These are phyloP conservation scores for Panulirus ornatus DNA, from an alignment of 1,140 invertebrate genomes.

Conservation along the genomic window DNA sequence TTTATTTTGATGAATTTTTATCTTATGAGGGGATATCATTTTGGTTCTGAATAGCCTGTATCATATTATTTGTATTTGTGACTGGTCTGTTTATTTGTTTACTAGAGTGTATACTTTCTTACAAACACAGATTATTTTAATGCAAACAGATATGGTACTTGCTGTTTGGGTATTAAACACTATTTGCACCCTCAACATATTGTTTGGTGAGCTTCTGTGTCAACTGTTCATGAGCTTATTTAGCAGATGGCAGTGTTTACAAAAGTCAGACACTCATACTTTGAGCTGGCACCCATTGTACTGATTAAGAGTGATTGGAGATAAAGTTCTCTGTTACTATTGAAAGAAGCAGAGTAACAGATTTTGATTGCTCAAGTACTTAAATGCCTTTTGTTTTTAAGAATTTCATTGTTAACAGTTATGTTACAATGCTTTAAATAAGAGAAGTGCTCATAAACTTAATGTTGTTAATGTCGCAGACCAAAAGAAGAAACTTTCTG, in stretches of 20 bases:
- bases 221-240: neutral
- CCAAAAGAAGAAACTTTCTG: neutral
- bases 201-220: conserved; percentile 19
- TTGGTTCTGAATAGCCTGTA: neutral
- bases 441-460: neutral
- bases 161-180: neutral
- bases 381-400: neutral
- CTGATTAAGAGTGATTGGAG: too few relatives aligned
- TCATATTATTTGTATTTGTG: neutral
- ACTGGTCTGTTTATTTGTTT: neutral
- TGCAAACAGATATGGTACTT: neutral
- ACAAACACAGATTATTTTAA: neutral
- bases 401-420: neutral
- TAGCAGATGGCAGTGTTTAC: conserved; percentile 10
- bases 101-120: neutral
- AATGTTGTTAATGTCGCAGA: neutral
- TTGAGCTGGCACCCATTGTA: too few relatives aligned
- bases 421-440: neutral
- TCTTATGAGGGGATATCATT: neutral
- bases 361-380: conserved; percentile 7
- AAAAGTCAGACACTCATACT: neutral
- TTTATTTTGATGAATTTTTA: conserved; percentile 9
- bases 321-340: neutral
- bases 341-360: neutral
- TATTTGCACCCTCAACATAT: neutral